Base-by-base conservation (phyloP, 2,113 vertebrate genomes). In the Ceyx margarethae region DNA sequence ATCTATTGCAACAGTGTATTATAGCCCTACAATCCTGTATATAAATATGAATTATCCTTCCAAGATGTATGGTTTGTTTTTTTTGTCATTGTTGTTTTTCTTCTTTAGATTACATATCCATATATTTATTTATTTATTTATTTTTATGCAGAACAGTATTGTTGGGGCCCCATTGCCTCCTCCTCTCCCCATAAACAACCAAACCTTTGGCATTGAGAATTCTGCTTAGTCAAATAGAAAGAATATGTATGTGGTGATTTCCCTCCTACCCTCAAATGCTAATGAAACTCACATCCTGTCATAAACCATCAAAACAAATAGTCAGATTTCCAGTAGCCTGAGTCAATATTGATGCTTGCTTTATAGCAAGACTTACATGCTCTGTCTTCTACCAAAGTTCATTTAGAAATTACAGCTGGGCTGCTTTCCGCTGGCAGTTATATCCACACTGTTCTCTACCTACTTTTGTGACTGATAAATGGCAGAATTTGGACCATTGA, bases 301-400 rank as follows among this genome's bases (percentile, higher is more conserved):
- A 73, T 87, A 78, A 93, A 74, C 16, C 61, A 80, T 43, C 46
- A 78, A 54, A 93, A 78, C 22, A 85, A 64, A 65, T 73, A 75
- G 61, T 92, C 68, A 95, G 75, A 95, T 89, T 89, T 96, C 83
- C 92, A 95, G 87, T 94, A 94, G 81, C 85, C 91, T 93, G 85
- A 94, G 68, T 88, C 61, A 90, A 64, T 90, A 66, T 45, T 78
- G 86, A 57, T 72, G 73, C 72, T 90, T 96, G 64, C 90, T 95
- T 93, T 95, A 81, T 76, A 92, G 15, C 5, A 3, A 90, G 65
- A 65, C 61, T 60, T 87, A 54, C 60, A 78, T 28, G 42, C 25
- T 91, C 85, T 85, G 29, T 80, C 60, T 93, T 89, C 77, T 80
- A 62, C 51, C 73, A 71, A 95, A 93, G 68, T 69, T 76, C 66